Percentiles rank a stretch among this genome's conserved stretches.
These are phyloP conservation scores for Neodon shergylaensis DNA, from an alignment of 2,113 vertebrate species.

Conservation along the genomic window DNA sequence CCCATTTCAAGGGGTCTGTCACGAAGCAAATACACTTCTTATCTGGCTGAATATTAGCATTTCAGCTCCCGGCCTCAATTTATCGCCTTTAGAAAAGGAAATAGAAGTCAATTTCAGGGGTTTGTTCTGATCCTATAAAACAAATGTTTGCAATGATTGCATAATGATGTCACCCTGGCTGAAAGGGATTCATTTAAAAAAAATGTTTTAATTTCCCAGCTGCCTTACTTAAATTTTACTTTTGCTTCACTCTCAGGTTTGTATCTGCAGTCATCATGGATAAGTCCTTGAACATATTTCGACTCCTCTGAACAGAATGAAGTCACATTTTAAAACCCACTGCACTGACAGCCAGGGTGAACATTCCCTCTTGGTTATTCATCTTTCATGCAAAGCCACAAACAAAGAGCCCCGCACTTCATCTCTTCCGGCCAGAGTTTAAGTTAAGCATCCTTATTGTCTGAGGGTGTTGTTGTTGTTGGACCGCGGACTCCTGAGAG, in stretches of 20 bases:
- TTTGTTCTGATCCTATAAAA: conserved; percentile 53
- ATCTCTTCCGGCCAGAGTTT: background rate
- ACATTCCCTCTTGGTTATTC: background rate
- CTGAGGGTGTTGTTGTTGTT: background rate
- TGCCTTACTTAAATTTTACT: background rate
- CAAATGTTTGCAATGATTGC: conserved; percentile 25
- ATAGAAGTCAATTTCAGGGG: conserved; percentile 36
- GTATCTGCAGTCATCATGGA: background rate
- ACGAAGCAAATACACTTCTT: conserved; percentile 38
- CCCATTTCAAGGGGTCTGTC: conserved; percentile 59
- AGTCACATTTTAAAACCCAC: conserved; percentile 34
- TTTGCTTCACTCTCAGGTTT: conserved; percentile 13
- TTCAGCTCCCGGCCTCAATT: background rate
- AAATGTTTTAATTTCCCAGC: conserved; percentile 13
- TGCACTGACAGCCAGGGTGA: background rate
- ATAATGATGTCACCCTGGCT: conserved; percentile 21
- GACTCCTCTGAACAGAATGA: background rate
- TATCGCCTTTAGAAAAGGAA: conserved; percentile 24
- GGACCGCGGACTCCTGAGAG: background rate
- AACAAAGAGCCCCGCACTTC: background rate
- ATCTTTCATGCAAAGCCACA: background rate
- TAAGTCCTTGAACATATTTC: background rate
- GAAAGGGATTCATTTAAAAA: background rate
- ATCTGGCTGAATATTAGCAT: conserved; percentile 56
- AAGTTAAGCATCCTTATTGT: background rate